Base-by-base conservation (phyloP, 2,888 invertebrate genomes). In the Phlogophora meticulosa region DNA sequence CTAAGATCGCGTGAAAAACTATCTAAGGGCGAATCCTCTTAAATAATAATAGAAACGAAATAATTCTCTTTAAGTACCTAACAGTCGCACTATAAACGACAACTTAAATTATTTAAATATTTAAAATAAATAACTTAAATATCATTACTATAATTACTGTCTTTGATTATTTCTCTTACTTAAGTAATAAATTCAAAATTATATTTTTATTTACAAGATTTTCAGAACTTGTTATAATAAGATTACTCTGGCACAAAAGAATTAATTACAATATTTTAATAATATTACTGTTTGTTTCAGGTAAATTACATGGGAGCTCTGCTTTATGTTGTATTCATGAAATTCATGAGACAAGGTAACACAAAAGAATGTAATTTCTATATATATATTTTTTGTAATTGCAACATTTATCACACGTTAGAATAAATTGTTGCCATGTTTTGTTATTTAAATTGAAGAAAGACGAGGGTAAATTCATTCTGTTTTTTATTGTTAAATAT, bases 191-290 rank as follows among this genome's bases (percentile, higher is more conserved):
- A 62, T 48, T 56, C 22, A 53, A 64, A 61, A 24, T 51, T 22
- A 17, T 24, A 62, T 61, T 66, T 67, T 66, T 68, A 61, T 72
- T 63, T 58, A 62, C 38, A 49, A 51, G 38, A 61, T 57, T 56
- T 75, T 65, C 24, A 32, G 20, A 57, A 70, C 46, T 78, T 78
- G 56, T 64, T 53, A 59, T 61, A 72, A 59, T 66, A 71, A 72
- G 70, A 80, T 81, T 70, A 78, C 64, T 46, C n/a, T 11, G 13
- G 9, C 32, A 79, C 80, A 79, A 76, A 79, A 63, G 82, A 79
- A 79, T 82, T 69, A 61, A 79, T 81, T 82, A 73, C 61, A 76
- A 81, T 81, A 82, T 82, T 67, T 82, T 82, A 81, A 82, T 76
- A 74, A 36, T 67, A 70, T 77, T 75, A 66, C 70, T 74, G 55